phyloP scores from a whole-genome alignment of 2,113 vertebrate species.

The Lasiurus cinereus region DNA sequence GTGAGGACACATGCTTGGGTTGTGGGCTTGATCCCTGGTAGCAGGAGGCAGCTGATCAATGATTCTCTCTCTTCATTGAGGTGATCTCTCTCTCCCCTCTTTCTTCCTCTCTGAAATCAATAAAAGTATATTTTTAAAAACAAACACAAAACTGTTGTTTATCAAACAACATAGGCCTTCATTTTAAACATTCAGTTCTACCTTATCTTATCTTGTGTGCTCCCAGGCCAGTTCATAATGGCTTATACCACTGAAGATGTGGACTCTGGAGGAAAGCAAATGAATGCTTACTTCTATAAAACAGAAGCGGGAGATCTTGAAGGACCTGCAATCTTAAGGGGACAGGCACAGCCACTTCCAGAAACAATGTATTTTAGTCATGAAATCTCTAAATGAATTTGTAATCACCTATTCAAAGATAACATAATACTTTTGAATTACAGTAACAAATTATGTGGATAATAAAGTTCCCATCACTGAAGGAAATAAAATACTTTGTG shows the following conservation, averaged over 20 bases:
- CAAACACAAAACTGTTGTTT: neutral
- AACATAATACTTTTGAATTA: constrained; percentile 22
- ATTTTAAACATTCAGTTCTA: neutral
- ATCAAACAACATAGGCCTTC: neutral
- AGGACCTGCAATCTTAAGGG: neutral
- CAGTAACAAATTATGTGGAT: neutral
- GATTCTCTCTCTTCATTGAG: too few relatives aligned
- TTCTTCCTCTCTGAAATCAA: too few relatives aligned
- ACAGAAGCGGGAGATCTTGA: neutral
- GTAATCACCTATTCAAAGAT: constrained; percentile 8
- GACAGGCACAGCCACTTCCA: neutral
- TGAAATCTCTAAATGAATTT: constrained; percentile 1
- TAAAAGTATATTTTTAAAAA: too few relatives aligned
- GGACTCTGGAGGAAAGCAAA: neutral
- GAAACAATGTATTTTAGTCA: neutral
- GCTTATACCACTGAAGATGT: neutral
- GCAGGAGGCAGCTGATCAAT: too few relatives aligned
- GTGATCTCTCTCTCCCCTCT: too few relatives aligned
- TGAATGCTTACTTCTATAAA: neutral
- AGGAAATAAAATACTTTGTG: constrained; percentile 31
- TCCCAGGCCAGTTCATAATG: neutral
- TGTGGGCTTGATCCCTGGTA: too few relatives aligned
- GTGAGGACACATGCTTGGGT: too few relatives aligned
- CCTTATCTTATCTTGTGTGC: neutral
- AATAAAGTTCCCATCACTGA: neutral